Evolutionary conservation across 2,113 vertebrate genomes (phyloP), one percentile per base, ranked within the genome.

Genomic region (Periophthalmus modestus): DNA sequence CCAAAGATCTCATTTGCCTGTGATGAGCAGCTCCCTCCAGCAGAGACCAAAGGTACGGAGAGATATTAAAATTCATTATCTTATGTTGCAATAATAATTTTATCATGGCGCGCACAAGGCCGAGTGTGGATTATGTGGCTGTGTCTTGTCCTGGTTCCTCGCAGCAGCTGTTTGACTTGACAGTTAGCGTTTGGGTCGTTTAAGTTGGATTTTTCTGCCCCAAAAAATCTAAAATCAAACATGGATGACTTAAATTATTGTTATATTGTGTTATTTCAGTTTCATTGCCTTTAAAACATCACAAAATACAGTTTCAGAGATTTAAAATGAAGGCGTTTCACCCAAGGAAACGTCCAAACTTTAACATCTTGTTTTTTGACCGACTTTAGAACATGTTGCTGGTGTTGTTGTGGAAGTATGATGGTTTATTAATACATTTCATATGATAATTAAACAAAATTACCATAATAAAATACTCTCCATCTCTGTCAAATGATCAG

Each of bases 1-100:
- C 91, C 67, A 80, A 90, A 91, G 89, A 90, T 92, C 90, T 89
- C 73, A 93, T 93, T 91, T 90, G 85, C 84, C 88, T 93, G 93
- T 92, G 90, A 94, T 94, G 93, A 94, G 87, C 89, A 91, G 89
- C 91, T 84, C 79, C 87, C 78, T 92, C 86, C 87, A 82, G 87
- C 79, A 73, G 86, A 93, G 91, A 92, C 88, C 89, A 79, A 90
- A 93, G 92, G 92, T 94, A 93, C 79, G 72, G 77, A 87, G 86
- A 87, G 87, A 85, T 77, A 81, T 81, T 75, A 87, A 90, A 88
- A 80, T 85, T 87, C 80, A 87, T 87, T 88, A 80, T 84, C 76
- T 83, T 80, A 73, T 77, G 69, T 85, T 75, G 76, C 63, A 73
- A 74, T 86, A 79, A 87, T 79, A 82, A 82, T 80, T 81, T 83